Conservation (phyloP, 2,113 vertebrate genomes). For the Catagonus wagneri region DNA sequence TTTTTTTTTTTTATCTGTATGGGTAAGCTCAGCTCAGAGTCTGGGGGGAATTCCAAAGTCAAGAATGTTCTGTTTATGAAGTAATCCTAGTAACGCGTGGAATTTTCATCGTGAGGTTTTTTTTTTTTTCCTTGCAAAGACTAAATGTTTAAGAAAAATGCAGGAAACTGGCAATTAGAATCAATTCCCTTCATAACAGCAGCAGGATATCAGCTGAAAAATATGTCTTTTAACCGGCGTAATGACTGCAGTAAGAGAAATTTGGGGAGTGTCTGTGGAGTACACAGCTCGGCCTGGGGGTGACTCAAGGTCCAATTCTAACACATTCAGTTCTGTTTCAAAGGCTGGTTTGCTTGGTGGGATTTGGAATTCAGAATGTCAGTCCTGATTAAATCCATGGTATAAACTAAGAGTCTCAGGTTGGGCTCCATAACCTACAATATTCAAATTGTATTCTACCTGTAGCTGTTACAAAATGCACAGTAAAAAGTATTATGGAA, state of each 20-base stretch:
- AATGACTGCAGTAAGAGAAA: conserved; percentile 60
- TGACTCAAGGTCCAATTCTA: neutral
- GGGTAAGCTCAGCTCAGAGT: conserved; percentile 58
- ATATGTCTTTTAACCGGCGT: conserved; percentile 60
- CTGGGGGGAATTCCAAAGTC: conserved; percentile 77
- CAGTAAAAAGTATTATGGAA: neutral
- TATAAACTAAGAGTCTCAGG: neutral
- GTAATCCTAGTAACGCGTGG: conserved; percentile 77
- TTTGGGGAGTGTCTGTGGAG: neutral
- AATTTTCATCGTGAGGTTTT: conserved; percentile 71
- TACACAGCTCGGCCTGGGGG: neutral
- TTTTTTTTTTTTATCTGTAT: conserved; percentile 68
- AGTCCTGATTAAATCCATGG: conserved; percentile 37
- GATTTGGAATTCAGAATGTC: conserved; percentile 35
- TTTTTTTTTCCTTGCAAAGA: conserved; percentile 2
- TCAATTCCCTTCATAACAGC: conserved; percentile 63
- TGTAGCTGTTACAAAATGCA: conserved; percentile 34
- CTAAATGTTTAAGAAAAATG: conserved; percentile 75
- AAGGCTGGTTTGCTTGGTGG: neutral
- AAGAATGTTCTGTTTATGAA: conserved; percentile 75
- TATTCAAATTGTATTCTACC: conserved; percentile 3
- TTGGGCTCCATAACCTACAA: neutral
- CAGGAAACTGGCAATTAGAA: conserved; percentile 79
- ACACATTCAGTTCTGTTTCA: conserved; percentile 5
- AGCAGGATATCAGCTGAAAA: conserved; percentile 76